Percentiles rank a stretch among this genome's conserved stretches.
These are phyloP conservation scores for Lynx canadensis DNA, from an alignment of 2,113 vertebrate genomes.

Conservation along the genomic window DNA sequence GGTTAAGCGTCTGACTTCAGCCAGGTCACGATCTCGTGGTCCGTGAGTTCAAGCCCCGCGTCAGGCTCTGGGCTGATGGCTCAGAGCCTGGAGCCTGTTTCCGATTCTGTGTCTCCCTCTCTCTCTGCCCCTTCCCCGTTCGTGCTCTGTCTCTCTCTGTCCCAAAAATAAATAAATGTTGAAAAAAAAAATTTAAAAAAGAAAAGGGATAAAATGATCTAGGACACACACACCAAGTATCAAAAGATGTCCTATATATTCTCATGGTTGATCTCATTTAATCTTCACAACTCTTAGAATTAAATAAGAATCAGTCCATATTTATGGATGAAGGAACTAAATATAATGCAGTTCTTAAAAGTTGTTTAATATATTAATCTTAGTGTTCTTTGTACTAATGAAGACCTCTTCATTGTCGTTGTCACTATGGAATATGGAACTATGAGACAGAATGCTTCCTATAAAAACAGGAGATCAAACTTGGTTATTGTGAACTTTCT, in stretches of 20 bases:
- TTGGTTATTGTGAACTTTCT: slow-evolving; percentile 24
- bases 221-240: neutral
- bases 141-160: no score
- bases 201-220: neutral
- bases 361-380: neutral
- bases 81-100: no score
- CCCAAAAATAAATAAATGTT: no score
- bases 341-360: neutral
- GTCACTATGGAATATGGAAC: neutral
- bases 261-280: slow-evolving; percentile 1
- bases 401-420: neutral
- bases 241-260: neutral
- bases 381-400: neutral
- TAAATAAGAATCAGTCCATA: neutral
- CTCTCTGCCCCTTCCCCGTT: no score
- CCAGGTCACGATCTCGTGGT: no score
- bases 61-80: no score
- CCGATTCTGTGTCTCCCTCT: no score
- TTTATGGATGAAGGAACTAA: neutral
- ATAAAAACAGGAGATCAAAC: neutral
- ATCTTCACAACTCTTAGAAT: neutral
- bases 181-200: neutral
- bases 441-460: neutral
- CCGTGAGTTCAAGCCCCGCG: no score
- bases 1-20: no score